Percentiles rank a stretch among this genome's conserved stretches.
phyloP scores from a whole-genome alignment of 2,113 vertebrate genomes.

The Urocolius indicus region DNA sequence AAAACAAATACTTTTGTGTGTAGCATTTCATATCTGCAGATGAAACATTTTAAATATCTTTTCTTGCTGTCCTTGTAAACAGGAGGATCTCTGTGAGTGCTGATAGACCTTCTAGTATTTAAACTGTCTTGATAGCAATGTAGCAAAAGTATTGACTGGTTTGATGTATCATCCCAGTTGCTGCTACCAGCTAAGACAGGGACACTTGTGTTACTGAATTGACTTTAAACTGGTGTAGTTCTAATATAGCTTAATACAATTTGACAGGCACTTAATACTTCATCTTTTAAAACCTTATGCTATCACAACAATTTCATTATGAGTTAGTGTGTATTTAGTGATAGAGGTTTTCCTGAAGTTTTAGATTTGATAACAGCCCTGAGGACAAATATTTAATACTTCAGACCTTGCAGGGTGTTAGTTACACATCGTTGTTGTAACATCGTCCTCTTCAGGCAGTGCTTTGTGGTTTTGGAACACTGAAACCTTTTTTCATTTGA shows the following conservation, averaged over 20 bases:
- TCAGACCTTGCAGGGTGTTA: background rate
- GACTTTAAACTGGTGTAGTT: background rate
- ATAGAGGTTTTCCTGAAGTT: background rate
- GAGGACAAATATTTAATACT: background rate
- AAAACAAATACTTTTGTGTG: background rate
- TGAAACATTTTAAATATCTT: background rate
- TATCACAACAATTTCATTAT: background rate
- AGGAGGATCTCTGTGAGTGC: background rate
- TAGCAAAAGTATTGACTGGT: background rate
- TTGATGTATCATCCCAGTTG: background rate
- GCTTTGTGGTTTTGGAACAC: background rate
- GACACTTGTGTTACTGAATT: background rate
- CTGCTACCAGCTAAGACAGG: background rate
- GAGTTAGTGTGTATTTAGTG: background rate
- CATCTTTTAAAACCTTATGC: background rate
- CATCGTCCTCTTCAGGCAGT: background rate
- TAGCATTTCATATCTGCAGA: background rate
- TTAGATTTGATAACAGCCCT: background rate
- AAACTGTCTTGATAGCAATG: background rate
- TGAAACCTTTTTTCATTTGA: background rate
- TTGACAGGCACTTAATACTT: background rate
- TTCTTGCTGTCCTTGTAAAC: background rate
- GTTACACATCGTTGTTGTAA: accelerated
- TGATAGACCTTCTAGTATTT: background rate
- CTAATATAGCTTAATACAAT: background rate